A percentile compares a stretch with the other conserved stretches of the same genome.
Evolutionary conservation across 1,140 invertebrate species (phyloP).

Genomic region (Drosophila yakuba): DNA sequence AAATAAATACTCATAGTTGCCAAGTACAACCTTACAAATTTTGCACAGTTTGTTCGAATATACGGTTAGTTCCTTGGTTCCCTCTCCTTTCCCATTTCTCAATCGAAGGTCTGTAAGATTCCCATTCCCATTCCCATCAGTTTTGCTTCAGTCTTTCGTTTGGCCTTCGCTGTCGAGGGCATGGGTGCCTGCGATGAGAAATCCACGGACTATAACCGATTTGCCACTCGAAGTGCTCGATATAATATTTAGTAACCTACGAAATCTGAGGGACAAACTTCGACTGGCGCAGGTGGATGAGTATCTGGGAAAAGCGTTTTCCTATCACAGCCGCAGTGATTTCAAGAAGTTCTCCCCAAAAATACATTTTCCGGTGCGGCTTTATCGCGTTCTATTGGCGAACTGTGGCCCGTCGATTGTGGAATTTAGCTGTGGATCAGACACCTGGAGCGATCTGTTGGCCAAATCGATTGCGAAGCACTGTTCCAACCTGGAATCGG

Average conservation of each 20-base stretch:
- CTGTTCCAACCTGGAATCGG: constrained; percentile 7
- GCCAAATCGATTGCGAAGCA: constrained; percentile 10
- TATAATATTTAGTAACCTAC: constrained; percentile 7
- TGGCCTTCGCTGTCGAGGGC: background rate
- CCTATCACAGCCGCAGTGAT: constrained; percentile 13
- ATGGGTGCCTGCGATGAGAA: constrained; percentile 7
- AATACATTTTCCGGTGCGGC: constrained; percentile 11
- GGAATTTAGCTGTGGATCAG: constrained; percentile 5
- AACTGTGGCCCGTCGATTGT: background rate
- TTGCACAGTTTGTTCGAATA: no score
- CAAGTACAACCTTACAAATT: no score
- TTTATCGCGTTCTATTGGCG: constrained; percentile 1
- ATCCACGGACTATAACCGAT: constrained; percentile 5
- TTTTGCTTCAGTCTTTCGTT: constrained; percentile 1
- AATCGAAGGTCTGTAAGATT: background rate
- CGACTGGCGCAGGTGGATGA: constrained; percentile 2
- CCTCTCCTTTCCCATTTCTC: no score
- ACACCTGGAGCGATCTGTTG: constrained; percentile 10
- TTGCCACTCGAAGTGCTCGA: constrained; percentile 27
- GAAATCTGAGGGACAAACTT: background rate
- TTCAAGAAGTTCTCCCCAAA: constrained; percentile 1
- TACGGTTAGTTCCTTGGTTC: no score
- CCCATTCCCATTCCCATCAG: background rate
- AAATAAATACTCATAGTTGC: no score
- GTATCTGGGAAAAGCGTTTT: constrained; percentile 6